Evolutionary conservation across 2,888 invertebrate species (phyloP).

Genomic region (Anthoptus insignis): DNA sequence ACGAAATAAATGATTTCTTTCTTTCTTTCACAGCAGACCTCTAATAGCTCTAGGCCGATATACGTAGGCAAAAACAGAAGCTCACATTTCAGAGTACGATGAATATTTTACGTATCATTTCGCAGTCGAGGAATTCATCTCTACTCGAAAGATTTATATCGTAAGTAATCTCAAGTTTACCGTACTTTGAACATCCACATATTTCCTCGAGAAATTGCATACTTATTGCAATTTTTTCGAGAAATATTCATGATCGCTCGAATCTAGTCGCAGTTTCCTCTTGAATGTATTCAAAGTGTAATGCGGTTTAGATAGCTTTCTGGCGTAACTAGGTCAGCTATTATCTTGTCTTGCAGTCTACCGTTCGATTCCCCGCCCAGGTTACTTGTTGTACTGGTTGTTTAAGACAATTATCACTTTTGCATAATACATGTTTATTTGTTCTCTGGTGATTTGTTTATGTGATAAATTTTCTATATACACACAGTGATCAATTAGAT

Average conservation of each 20-base stretch:
- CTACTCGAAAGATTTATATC: constrained; percentile 82
- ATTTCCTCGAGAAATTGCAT: constrained; percentile 43
- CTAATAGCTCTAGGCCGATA: background rate
- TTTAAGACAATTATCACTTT: no score
- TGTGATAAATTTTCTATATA: no score
- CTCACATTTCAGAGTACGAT: constrained; percentile 76
- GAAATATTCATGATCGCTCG: constrained; percentile 39
- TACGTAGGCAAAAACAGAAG: constrained; percentile 67
- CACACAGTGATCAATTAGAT: no score
- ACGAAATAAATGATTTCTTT: no score
- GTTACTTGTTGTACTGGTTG: no score
- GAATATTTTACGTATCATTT: constrained; percentile 85
- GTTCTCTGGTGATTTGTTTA: no score
- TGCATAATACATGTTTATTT: no score
- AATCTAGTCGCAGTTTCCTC: background rate
- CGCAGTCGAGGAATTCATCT: constrained; percentile 79
- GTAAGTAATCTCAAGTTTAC: constrained; percentile 76
- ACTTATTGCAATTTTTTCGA: constrained; percentile 56
- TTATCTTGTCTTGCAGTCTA: no score
- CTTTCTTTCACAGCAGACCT: no score
- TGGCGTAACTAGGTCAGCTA: no score
- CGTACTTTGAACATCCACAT: constrained; percentile 64
- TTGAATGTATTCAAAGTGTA: constrained; percentile 1
- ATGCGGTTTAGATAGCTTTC: no score
- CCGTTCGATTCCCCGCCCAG: no score